These are phyloP conservation scores for Thinocorus orbignyianus DNA, from an alignment of 2,113 vertebrate species.

Conservation along the genomic window DNA sequence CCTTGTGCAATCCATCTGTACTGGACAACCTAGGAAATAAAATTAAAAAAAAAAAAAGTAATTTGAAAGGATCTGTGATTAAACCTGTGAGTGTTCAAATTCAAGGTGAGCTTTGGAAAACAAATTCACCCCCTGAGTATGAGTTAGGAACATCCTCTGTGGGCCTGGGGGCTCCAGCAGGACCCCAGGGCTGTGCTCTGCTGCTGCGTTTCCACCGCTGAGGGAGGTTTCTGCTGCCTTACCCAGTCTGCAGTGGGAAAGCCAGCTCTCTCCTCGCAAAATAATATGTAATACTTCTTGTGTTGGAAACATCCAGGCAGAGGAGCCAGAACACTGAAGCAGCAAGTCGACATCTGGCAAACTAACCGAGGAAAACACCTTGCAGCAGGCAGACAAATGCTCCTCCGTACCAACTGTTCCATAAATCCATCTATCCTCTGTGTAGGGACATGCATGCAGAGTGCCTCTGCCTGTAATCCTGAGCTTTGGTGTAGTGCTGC, in stretches of 20 bases:
- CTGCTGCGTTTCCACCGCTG: not conserved
- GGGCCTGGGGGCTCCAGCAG: not conserved
- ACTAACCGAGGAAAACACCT: not conserved
- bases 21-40: not conserved
- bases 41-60: not conserved
- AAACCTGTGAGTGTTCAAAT: not conserved
- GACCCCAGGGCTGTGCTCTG: not conserved
- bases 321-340: not conserved
- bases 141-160: not conserved
- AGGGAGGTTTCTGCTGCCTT: not conserved
- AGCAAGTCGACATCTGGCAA: not conserved
- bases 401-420: not conserved
- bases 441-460: rapidly evolving
- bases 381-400: not conserved
- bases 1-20: not conserved
- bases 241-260: not conserved
- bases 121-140: not conserved
- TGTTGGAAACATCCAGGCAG: not conserved
- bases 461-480: not conserved
- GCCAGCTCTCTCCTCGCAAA: not conserved
- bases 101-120: not conserved
- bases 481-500: not conserved
- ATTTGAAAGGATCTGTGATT: not conserved
- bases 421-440: not conserved
- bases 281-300: not conserved